phyloP scores from a whole-genome alignment of 2,888 invertebrate species.

The Tachystola acroxantha region DNA sequence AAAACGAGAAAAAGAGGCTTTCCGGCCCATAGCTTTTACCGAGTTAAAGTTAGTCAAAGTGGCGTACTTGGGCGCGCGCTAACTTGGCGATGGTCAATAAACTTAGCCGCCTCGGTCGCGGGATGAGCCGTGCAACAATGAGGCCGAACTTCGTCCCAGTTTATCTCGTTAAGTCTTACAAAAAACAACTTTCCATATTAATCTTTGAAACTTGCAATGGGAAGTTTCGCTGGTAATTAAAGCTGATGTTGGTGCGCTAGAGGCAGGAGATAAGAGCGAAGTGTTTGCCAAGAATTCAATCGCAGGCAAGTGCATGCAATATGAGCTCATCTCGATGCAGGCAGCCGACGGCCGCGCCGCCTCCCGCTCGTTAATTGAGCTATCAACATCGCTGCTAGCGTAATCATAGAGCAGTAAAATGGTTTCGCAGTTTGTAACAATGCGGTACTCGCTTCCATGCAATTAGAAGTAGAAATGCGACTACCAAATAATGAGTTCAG shows the following conservation, averaged over 20 bases:
- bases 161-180: constrained; percentile 43
- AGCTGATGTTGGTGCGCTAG: constrained; percentile 15
- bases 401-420: constrained; percentile 23
- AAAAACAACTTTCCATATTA: constrained; percentile 37
- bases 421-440: constrained; percentile 25
- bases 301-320: constrained; percentile 34
- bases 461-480: constrained; percentile 19
- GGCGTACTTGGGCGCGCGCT: constrained; percentile 49
- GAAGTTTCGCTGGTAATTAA: constrained; percentile 26
- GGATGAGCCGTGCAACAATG: constrained; percentile 48
- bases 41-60: constrained; percentile 66
- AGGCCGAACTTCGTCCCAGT: constrained; percentile 45
- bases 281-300: constrained; percentile 61
- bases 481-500: constrained; percentile 4
- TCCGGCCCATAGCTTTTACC: constrained; percentile 56
- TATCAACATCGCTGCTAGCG: constrained; percentile 43
- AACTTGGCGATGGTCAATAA: constrained; percentile 65
- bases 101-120: constrained; percentile 44
- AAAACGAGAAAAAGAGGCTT: constrained; percentile 62
- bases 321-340: constrained; percentile 27
- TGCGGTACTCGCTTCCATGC: constrained; percentile 18
- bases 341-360: constrained; percentile 28
- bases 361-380: constrained; percentile 45
- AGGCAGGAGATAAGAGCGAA: constrained; percentile 16
- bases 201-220: constrained; percentile 25